phyloP scores from a whole-genome alignment of 1,140 invertebrate species.

The Drosophila repleta region DNA sequence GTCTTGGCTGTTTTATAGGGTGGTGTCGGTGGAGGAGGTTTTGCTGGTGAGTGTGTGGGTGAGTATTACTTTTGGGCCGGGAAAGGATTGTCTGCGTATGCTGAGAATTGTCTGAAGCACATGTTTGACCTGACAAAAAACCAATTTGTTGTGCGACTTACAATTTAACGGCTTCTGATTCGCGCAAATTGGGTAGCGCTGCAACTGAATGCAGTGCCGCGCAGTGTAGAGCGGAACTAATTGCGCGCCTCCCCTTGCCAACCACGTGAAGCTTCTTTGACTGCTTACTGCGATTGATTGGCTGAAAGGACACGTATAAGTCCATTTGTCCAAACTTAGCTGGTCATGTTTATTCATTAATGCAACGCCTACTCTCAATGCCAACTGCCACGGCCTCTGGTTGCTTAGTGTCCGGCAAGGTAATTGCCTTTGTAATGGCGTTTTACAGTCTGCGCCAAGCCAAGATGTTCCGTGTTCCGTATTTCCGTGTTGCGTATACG shows the following conservation, averaged over 20 bases:
- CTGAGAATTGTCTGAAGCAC: conserved; percentile 47
- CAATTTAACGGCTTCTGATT: conserved; percentile 78
- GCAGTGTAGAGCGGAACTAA: conserved; percentile 45
- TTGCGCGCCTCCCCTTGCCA: conserved; percentile 53
- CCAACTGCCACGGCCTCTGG: conserved; percentile 17
- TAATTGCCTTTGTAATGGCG: conserved; percentile 76
- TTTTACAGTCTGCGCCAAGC: conserved; percentile 67
- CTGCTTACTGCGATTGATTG: conserved; percentile 60
- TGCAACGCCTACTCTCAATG: conserved; percentile 58
- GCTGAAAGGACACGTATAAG: background rate
- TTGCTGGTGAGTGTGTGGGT: background rate
- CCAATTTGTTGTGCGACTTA: conserved; percentile 72
- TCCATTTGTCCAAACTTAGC: conserved; percentile 74
- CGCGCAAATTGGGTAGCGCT: conserved; percentile 47
- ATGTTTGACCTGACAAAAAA: conserved; percentile 61
- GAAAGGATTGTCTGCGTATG: conserved; percentile 42
- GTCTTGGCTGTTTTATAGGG: conserved; percentile 51
- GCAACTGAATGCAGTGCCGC: background rate
- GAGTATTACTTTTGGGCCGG: background rate
- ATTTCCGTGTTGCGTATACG: conserved; percentile 50
- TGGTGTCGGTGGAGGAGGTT: background rate
- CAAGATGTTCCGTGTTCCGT: too few species aligned
- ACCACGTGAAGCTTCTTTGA: conserved; percentile 58
- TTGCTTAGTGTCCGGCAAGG: conserved; percentile 46
- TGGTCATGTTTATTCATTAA: conserved; percentile 82